Evolutionary conservation across 2,113 vertebrate species (phyloP).

Genomic region (Podiceps cristatus): DNA sequence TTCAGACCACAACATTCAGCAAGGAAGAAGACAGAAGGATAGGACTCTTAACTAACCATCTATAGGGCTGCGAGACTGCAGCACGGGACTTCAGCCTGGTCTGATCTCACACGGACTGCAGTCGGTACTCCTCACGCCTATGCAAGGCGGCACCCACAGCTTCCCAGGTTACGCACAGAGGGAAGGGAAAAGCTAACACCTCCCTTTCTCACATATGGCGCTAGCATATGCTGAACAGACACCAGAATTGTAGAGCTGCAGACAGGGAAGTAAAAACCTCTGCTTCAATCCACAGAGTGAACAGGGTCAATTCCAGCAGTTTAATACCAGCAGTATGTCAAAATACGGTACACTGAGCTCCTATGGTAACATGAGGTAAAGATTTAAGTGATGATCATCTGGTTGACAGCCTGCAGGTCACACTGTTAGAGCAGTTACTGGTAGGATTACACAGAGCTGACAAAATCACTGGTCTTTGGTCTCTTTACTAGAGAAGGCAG

Average conservation of each 20-base stretch:
- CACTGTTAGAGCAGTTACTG: background rate
- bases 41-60: background rate
- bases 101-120: background rate
- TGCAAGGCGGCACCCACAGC: background rate
- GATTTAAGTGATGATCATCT: background rate
- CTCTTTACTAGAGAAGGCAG: background rate
- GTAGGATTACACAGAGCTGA: background rate
- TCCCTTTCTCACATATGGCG: slow-evolving; percentile 41
- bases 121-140: background rate
- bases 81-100: background rate
- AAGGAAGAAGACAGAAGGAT: background rate
- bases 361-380: background rate
- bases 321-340: background rate
- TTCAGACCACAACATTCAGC: background rate
- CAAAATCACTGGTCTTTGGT: background rate
- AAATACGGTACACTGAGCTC: background rate
- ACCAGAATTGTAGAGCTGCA: background rate
- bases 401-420: background rate
- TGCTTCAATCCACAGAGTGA: background rate
- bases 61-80: fast-evolving
- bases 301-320: background rate
- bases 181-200: slow-evolving; percentile 30
- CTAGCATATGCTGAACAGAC: slow-evolving; percentile 50
- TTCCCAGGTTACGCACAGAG: background rate
- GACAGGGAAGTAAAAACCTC: background rate